Conservation (phyloP, 1,140 invertebrate genomes). For the Eumeta japonica region DNA sequence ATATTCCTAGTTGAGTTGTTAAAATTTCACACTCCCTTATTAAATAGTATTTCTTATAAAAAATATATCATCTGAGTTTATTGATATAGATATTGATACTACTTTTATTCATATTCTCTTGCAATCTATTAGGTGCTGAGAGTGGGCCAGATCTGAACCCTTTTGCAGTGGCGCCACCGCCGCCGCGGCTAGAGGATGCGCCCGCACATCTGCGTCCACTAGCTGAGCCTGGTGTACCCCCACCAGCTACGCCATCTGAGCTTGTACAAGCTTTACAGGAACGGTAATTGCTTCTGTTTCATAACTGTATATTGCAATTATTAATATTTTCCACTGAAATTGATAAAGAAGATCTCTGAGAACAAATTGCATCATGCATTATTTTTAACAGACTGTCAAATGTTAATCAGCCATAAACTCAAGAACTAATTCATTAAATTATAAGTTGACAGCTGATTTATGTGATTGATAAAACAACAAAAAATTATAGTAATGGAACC, state of each 20-base stretch:
- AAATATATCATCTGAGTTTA: too few relatives aligned
- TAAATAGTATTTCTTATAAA: too few relatives aligned
- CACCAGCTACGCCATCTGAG: constrained; percentile 21
- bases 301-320: background rate
- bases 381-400: constrained; percentile 7
- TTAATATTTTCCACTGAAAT: background rate
- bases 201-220: constrained; percentile 31
- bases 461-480: too few relatives aligned
- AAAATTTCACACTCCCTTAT: too few relatives aligned
- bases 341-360: background rate
- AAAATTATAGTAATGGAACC: too few relatives aligned
- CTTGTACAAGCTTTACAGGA: constrained; percentile 25
- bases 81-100: too few relatives aligned
- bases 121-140: constrained; percentile 24
- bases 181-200: constrained; percentile 13
- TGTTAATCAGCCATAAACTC: too few relatives aligned
- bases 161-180: constrained; percentile 30
- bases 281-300: constrained; percentile 5
- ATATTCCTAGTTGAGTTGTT: too few relatives aligned
- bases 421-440: too few relatives aligned
- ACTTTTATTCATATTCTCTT: too few relatives aligned
- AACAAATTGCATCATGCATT: constrained; percentile 5
- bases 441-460: too few relatives aligned
- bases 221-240: constrained; percentile 7
- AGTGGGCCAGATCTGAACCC: constrained; percentile 32